Evolutionary conservation across 2,797 vertebrate species (phyloP).

Genomic region (Cyclopterus lumpus): DNA sequence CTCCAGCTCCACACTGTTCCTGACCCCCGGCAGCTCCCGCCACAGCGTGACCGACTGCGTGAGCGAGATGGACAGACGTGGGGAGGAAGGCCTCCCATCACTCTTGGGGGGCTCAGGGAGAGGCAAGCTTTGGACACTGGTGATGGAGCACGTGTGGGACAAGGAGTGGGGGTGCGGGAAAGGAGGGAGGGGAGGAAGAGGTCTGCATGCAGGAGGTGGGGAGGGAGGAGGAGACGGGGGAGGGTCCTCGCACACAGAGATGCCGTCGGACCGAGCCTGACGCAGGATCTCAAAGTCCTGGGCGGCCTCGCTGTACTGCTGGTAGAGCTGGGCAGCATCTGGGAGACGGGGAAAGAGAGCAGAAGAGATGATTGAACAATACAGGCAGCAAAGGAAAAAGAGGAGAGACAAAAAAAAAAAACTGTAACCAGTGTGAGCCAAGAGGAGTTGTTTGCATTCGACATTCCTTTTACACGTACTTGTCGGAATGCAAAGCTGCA

Average conservation of each 20-base stretch:
- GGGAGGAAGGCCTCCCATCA: conserved; percentile 74
- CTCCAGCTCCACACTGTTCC: conserved; percentile 84
- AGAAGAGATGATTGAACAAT: conserved; percentile 13
- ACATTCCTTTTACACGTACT: conserved; percentile 67
- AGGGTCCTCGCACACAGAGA: conserved; percentile 69
- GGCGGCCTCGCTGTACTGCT: conserved; percentile 90
- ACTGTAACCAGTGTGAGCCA: conserved; percentile 25
- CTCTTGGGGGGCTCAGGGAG: conserved; percentile 55
- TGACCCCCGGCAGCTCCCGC: conserved; percentile 92
- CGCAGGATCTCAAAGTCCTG: conserved; percentile 94
- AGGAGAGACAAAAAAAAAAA: conserved; percentile 29
- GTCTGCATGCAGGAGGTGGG: conserved; percentile 70
- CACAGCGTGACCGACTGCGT: conserved; percentile 88
- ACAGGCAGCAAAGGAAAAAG: conserved; percentile 38
- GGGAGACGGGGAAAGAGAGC: conserved; percentile 16
- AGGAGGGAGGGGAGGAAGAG: conserved; percentile 77
- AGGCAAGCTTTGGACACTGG: conserved; percentile 57
- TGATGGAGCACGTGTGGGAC: conserved; percentile 46
- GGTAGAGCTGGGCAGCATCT: conserved; percentile 85
- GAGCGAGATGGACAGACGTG: conserved; percentile 87
- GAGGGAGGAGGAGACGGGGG: conserved; percentile 66
- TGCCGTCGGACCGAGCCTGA: conserved; percentile 87
- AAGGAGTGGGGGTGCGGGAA: conserved; percentile 64
- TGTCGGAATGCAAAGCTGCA: conserved; percentile 62
- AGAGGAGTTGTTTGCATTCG: conserved; percentile 58